These are phyloP conservation scores for Pristionchus japonicus DNA, from an alignment of 2,888 invertebrate species.

Conservation along the genomic window DNA sequence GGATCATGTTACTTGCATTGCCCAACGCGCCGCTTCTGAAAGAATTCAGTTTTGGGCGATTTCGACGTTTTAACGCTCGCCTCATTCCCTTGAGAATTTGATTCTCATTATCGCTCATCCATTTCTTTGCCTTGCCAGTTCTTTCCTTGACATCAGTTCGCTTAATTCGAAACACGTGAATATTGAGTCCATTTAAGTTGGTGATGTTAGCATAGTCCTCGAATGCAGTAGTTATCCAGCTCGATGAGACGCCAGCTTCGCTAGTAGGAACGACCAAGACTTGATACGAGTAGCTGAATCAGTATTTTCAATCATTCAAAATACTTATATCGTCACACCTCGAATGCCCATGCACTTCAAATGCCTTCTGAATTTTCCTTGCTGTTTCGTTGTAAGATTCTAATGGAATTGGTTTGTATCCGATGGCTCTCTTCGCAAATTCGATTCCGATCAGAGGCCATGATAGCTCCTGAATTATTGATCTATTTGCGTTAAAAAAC, in stretches of 20 bases:
- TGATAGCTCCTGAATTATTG: not conserved
- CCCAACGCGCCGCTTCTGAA: not conserved
- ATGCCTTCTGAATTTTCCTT: not conserved
- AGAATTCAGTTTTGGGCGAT: not conserved
- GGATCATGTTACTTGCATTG: not conserved
- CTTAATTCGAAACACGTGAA: not conserved
- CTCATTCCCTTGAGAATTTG: not conserved
- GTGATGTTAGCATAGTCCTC: not conserved
- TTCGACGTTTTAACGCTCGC: not conserved
- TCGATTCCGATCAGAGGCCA: not conserved
- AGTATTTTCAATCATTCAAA: no score
- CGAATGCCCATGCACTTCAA: not conserved
- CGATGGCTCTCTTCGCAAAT: not conserved
- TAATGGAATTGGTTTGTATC: not conserved
- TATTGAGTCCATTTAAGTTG: not conserved
- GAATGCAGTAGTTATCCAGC: not conserved
- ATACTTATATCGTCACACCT: not conserved
- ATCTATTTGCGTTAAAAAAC: not conserved
- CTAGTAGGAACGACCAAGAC: not conserved
- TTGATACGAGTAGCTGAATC: not conserved
- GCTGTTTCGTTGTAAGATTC: not conserved
- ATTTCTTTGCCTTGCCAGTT: not conserved
- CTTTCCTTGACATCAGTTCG: not conserved
- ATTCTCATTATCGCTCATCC: not conserved
- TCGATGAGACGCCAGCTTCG: not conserved